Evolutionary conservation across 1,140 invertebrate genomes (phyloP), one percentile per base, ranked within the genome.

Genomic region (Delia radicum): DNA sequence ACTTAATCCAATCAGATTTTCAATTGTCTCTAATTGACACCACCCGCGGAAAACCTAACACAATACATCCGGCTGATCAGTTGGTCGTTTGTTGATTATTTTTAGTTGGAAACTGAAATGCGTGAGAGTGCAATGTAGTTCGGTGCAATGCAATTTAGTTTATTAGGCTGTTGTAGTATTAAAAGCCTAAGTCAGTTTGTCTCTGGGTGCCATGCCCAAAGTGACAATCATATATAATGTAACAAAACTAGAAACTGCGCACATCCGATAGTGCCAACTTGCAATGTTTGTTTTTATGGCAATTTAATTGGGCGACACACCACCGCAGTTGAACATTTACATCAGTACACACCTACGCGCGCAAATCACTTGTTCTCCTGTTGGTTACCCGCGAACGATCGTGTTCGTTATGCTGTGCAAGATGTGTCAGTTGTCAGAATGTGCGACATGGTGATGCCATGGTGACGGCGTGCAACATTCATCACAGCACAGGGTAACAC

Each of bases 11-110:
- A 55, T 73, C 42, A 48, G 72, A 73, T 55, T 73, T 73, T 75
- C 65, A 75, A 75, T 75, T 75, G 74, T 75, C 63, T 75, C 48
- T 75, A 69, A 75, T 75, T 75, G 63, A 63, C 74, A 75, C 74
- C 74, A 75, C 74, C 74, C 74, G 65, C 29, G 65, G 29, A 69
- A 69, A 33, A 33, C 15, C 72, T 46, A 55, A 46, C 42, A 46
- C 24, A 73, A 55, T 28, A 73, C 72, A 55, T 73, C 72, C 72
- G 72, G 72, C 72, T 24, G 18, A 55, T 24, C 72, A 28, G 2
- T n/a, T 33, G n/a, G n/a, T n/a, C n/a, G n/a, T n/a, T n/a, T n/a
- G n/a, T n/a, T n/a, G n/a, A n/a, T n/a, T n/a, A n/a, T n/a, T n/a
- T n/a, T 33, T 13, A 21, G 27, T 2, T 69, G 29, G 26, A 28